Conservation (phyloP, 2,797 vertebrate species). For the Zalophus californianus region DNA sequence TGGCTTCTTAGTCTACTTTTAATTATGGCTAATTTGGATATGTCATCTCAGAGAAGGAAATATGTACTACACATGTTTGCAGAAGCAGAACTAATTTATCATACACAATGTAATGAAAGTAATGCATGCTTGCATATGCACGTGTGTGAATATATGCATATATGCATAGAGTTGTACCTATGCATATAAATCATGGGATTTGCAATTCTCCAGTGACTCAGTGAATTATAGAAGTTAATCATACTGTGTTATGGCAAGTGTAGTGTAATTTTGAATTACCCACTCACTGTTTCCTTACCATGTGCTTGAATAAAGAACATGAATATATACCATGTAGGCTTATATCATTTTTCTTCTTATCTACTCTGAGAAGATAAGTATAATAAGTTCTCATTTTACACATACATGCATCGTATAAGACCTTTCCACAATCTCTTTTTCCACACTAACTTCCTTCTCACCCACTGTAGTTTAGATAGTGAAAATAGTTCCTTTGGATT, state of each 20-base stretch:
- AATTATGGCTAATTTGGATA: neutral
- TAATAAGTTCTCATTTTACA: neutral
- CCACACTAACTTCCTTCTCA: neutral
- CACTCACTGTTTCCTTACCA: neutral
- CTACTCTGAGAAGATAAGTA: neutral
- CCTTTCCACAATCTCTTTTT: constrained; percentile 17
- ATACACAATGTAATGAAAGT: neutral
- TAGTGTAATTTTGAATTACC: constrained; percentile 18
- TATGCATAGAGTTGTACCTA: neutral
- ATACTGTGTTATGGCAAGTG: neutral
- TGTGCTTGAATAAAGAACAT: constrained; percentile 47
- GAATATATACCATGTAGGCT: neutral
- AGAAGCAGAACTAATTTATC: constrained; percentile 31
- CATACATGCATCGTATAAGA: neutral
- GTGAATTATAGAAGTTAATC: constrained; percentile 47
- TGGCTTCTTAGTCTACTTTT: constrained; percentile 12
- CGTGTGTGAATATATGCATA: neutral
- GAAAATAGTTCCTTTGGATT: neutral
- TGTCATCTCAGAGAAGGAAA: neutral
- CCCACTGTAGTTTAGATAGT: neutral
- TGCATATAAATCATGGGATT: neutral
- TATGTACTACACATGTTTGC: neutral
- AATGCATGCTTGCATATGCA: neutral
- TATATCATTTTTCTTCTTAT: constrained; percentile 14
- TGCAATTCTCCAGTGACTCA: neutral